Conservation (phyloP, 2,113 vertebrate species). For the Zosterops hypoxanthus region DNA sequence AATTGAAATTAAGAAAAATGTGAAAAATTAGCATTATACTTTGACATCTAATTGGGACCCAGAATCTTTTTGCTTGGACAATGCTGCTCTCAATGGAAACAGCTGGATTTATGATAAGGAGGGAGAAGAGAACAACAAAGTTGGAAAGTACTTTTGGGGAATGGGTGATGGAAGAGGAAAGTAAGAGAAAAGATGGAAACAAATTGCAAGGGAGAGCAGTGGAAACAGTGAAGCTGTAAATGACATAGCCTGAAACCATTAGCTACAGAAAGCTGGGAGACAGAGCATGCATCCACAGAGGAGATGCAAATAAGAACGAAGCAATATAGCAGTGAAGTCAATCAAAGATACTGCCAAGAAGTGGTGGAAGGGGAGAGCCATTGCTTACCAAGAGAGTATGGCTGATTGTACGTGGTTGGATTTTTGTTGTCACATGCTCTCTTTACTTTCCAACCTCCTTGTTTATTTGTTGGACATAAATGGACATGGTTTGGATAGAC, state of each 20-base stretch:
- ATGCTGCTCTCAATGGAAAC: rapidly evolving
- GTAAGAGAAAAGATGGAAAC: neutral
- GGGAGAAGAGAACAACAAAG: neutral
- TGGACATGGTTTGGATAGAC: no score
- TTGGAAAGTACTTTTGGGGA: neutral
- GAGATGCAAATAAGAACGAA: neutral
- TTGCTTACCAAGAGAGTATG: neutral
- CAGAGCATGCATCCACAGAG: neutral
- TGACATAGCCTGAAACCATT: neutral
- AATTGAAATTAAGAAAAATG: neutral
- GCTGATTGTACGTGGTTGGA: rapidly evolving
- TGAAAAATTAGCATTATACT: neutral
- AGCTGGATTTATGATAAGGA: neutral
- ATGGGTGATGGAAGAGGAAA: neutral
- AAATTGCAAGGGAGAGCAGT: neutral
- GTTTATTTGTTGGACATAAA: neutral
- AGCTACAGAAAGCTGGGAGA: neutral
- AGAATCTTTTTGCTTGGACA: neutral
- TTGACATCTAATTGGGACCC: neutral
- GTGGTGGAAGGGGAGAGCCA: neutral
- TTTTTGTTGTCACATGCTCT: neutral
- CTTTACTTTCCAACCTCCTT: neutral
- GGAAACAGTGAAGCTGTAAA: neutral
- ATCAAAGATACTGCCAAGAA: neutral
- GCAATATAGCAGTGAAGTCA: neutral